Base-by-base conservation (phyloP, 2,888 invertebrate genomes). In the Rambutsinella grinnellia region DNA sequence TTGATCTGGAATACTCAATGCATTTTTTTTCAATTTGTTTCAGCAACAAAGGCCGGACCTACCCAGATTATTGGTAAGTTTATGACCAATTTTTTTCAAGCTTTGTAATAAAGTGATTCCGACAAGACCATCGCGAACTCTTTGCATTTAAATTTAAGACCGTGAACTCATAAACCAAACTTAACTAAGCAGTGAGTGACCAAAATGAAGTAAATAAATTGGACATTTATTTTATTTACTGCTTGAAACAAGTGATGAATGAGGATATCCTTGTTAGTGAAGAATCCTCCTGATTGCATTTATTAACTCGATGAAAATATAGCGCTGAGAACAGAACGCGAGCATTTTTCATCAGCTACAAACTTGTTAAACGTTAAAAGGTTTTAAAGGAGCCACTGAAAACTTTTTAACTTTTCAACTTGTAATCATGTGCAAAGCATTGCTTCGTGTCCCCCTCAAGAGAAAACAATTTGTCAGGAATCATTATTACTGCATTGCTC, bases 31-130 rank as follows among this genome's bases (percentile, higher is more conserved):
- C 85, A 81, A 84, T 84, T 85, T 85, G 82, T 90, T 90, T 75
- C 90, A 94, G 93, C 94, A 94, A 92, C 94, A 94, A 89, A 90
- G 94, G 87, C 93, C 93, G 74, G 94, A 94, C 87, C 88, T 94
- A 84, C 94, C 94, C 36, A 90, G 94, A 87, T 87, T 88, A 81
- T 85, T 88, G 87, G 87, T 87, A 85, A 86, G 87, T 85, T 53
- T 2, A 53, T 44, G 13, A 10, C 44, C 28, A 51, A 21, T 10
- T 24, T 46, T 44, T 23, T 15, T 3, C 24, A 56, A 10, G 21
- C 27, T 24, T 13, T 19, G 54, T 23, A 21, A n/a, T 13, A 13
- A 6, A 44, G 8, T 13, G 13, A 10, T 44, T 44, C n/a, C n/a
- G n/a, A n/a, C n/a, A n/a, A n/a, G n/a, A n/a, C n/a, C n/a, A n/a